Evolutionary conservation across 2,797 vertebrate genomes (phyloP).

Genomic region (Hippopotamyrus pictus): DNA sequence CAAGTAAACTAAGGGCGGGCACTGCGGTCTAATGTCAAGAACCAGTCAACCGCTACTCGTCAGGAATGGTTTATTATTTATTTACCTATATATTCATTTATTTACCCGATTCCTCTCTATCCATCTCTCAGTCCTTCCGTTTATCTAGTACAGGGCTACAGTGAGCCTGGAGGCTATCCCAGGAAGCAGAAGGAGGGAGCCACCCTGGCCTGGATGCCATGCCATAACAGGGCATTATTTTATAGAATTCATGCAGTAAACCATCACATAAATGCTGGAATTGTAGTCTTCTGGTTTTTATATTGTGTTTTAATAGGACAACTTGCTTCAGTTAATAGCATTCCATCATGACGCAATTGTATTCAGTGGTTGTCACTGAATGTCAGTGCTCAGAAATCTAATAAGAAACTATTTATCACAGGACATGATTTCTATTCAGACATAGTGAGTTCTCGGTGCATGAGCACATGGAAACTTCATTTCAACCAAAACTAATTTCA

Average conservation of each 20-base stretch:
- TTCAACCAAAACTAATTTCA: not conserved
- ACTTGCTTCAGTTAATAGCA: not conserved
- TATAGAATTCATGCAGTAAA: not conserved
- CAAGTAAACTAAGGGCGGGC: not conserved
- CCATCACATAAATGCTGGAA: not conserved
- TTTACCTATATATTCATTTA: not conserved
- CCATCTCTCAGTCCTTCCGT: not conserved
- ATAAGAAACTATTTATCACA: not conserved
- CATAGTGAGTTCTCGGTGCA: not conserved
- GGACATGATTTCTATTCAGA: not conserved
- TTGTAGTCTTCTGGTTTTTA: not conserved
- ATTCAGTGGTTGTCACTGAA: not conserved
- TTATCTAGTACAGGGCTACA: not conserved
- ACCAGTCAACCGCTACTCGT: not conserved
- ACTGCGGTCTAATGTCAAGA: not conserved
- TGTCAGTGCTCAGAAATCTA: not conserved
- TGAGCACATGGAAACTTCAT: not conserved
- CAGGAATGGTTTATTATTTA: not conserved
- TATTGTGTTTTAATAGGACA: not conserved
- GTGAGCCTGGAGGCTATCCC: not conserved
- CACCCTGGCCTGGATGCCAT: not conserved
- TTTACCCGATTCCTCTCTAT: not conserved
- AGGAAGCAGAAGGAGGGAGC: not conserved
- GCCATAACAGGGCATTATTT: not conserved
- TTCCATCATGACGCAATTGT: not conserved